phyloP scores from a whole-genome alignment of 2,888 invertebrate species.

The Aporophyla lueneburgensis region DNA sequence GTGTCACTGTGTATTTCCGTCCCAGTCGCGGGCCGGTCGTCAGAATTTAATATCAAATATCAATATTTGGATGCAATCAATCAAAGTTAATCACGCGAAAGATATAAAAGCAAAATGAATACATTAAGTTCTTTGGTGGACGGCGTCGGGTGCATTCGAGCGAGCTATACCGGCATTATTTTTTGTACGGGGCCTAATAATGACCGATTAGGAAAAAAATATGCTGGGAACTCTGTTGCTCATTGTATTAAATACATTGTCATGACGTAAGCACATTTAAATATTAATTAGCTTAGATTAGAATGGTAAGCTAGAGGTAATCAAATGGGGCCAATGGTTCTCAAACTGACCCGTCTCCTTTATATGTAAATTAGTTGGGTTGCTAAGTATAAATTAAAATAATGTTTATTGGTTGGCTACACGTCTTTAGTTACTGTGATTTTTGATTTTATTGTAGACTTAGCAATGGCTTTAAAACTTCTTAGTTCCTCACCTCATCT shows the following conservation, averaged over 20 bases:
- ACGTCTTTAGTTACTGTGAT: conserved; percentile 14
- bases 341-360: conserved; percentile 56
- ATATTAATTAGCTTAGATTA: conserved; percentile 84
- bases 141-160: conserved; percentile 82
- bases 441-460: conserved; percentile 30
- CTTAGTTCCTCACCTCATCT: neutral
- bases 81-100: conserved; percentile 90
- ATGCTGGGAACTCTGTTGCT: conserved; percentile 78
- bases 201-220: conserved; percentile 85
- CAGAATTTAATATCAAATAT: conserved; percentile 86
- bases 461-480: neutral
- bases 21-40: conserved; percentile 72
- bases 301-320: conserved; percentile 66
- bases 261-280: conserved; percentile 86
- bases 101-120: conserved; percentile 90
- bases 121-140: conserved; percentile 85
- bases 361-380: conserved; percentile 57
- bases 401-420: conserved; percentile 41
- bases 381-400: conserved; percentile 45
- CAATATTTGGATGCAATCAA: conserved; percentile 90
- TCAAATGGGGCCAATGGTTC: conserved; percentile 60
- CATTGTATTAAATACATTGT: conserved; percentile 83
- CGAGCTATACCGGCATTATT: conserved; percentile 75
- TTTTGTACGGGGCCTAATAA: conserved; percentile 84
- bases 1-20: conserved; percentile 64